A percentile compares a stretch with the other conserved stretches of the same genome.
phyloP scores from a whole-genome alignment of 2,888 invertebrate genomes.

The Nemurella pictetii region DNA sequence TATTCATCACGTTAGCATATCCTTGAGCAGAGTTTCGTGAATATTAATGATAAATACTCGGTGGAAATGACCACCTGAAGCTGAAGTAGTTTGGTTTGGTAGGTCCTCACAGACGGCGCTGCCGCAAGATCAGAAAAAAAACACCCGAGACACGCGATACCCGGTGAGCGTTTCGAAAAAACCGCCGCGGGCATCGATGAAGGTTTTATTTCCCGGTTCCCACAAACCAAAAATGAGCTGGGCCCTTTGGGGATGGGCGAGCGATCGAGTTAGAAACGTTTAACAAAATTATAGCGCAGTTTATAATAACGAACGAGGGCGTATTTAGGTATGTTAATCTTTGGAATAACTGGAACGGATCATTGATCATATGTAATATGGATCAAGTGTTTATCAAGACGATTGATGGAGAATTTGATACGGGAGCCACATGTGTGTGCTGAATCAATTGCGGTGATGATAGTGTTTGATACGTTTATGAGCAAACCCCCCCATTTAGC shows the following conservation, averaged over 20 bases:
- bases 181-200: background rate
- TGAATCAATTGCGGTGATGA: background rate
- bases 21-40: background rate
- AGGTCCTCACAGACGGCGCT: background rate
- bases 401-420: background rate
- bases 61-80: background rate
- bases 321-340: background rate
- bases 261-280: background rate
- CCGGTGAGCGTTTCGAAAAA: background rate
- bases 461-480: background rate
- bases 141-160: background rate
- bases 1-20: background rate
- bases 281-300: slow-evolving; percentile 7
- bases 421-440: background rate
- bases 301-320: background rate
- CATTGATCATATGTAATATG: slow-evolving; percentile 1
- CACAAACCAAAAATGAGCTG: slow-evolving; percentile 14
- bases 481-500: background rate
- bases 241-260: slow-evolving; percentile 1
- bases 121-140: background rate
- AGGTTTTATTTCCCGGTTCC: slow-evolving; percentile 1
- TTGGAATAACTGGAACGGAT: background rate
- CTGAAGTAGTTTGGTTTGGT: slow-evolving; percentile 12
- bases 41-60: background rate
- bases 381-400: background rate